These are phyloP conservation scores for Acrocephalus kingi DNA, from an alignment of 2,113 vertebrate species.

Conservation along the genomic window DNA sequence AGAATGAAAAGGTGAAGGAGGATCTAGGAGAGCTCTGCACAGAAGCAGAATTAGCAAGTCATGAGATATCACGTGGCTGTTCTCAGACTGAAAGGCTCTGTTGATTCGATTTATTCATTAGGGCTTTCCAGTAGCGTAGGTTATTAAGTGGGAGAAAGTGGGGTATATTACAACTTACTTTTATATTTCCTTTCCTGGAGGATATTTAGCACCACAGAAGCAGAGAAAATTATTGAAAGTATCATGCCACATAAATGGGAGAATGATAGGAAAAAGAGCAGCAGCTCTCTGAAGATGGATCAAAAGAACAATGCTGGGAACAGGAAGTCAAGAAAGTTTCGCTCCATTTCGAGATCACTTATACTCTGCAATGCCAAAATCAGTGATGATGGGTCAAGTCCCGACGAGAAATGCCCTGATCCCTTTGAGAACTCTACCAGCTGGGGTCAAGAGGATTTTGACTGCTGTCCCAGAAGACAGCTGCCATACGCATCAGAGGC, in stretches of 20 bases:
- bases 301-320: slow-evolving; percentile 69
- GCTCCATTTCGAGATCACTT: slow-evolving; percentile 87
- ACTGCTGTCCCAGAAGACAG: slow-evolving; percentile 50
- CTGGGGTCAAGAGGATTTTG: slow-evolving; percentile 48
- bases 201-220: slow-evolving; percentile 39
- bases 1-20: slow-evolving; percentile 59
- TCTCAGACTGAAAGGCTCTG: slow-evolving; percentile 62
- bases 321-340: slow-evolving; percentile 81
- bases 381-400: slow-evolving; percentile 81
- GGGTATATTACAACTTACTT: slow-evolving; percentile 31
- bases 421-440: slow-evolving; percentile 44
- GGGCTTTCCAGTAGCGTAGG: slow-evolving; percentile 24
- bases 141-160: slow-evolving; percentile 35
- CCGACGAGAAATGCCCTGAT: slow-evolving; percentile 75
- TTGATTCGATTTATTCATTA: slow-evolving; percentile 68
- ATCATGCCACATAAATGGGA: slow-evolving; percentile 60
- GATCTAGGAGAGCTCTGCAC: slow-evolving; percentile 25
- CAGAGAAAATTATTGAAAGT: background rate
- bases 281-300: slow-evolving; percentile 83
- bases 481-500: slow-evolving; percentile 35
- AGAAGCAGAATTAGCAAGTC: slow-evolving; percentile 66
- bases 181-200: slow-evolving; percentile 58
- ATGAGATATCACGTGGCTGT: slow-evolving; percentile 62
- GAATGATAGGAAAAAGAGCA: slow-evolving; percentile 70
- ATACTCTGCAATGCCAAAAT: slow-evolving; percentile 85